These are phyloP conservation scores for Gari tellinella DNA, from an alignment of 2,888 invertebrate genomes.

Conservation along the genomic window DNA sequence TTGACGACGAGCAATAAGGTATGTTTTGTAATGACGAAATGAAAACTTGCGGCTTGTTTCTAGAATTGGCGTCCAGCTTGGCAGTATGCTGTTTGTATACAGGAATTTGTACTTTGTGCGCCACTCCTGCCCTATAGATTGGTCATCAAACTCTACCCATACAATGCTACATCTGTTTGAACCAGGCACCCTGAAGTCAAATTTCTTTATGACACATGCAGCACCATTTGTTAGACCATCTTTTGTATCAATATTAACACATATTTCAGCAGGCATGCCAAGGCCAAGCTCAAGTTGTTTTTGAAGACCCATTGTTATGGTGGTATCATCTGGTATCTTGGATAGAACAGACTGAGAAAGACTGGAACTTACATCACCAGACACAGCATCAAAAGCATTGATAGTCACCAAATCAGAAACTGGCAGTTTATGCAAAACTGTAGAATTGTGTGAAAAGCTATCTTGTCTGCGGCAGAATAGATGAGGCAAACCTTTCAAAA, in stretches of 20 bases:
- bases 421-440: conserved; percentile 20
- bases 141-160: conserved; percentile 58
- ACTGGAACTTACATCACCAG: conserved; percentile 46
- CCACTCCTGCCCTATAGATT: conserved; percentile 24
- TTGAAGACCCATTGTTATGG: conserved; percentile 34
- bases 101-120: conserved; percentile 33
- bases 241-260: conserved; percentile 43
- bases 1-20: conserved; percentile 31
- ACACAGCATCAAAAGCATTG: conserved; percentile 44
- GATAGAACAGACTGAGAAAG: no score
- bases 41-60: conserved; percentile 28
- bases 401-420: conserved; percentile 6
- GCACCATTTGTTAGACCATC: conserved; percentile 63
- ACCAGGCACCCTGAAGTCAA: conserved; percentile 38
- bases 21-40: conserved; percentile 30
- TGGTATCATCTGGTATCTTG: conserved; percentile 45
- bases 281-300: conserved; percentile 31
- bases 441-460: conserved; percentile 25
- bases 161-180: conserved; percentile 38
- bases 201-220: conserved; percentile 45
- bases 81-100: conserved; percentile 24
- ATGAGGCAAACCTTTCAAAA: conserved; percentile 30
- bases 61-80: conserved; percentile 29
- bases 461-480: conserved; percentile 37
- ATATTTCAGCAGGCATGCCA: conserved; percentile 30